Percentiles rank a stretch among this genome's conserved stretches.
Conservation (phyloP, 2,888 invertebrate genomes). For the Oscheius sp. region DNA sequence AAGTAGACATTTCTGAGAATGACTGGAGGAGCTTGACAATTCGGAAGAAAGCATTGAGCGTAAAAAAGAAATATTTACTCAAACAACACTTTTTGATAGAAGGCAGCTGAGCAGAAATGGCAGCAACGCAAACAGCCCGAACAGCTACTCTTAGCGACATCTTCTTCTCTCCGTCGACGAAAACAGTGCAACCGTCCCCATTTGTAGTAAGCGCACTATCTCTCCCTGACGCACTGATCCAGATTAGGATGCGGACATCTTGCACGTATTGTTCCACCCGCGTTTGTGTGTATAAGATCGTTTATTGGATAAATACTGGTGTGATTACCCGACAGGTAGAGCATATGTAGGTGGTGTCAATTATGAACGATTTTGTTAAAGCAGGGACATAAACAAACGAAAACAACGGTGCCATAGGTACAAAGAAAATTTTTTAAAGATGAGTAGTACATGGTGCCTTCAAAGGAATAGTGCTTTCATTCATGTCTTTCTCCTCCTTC, state of each 20-base stretch:
- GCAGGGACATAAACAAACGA: too few relatives aligned
- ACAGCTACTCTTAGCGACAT: slow-evolving; percentile 6
- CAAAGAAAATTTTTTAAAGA: neutral
- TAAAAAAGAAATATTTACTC: neutral
- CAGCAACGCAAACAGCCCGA: slow-evolving; percentile 12
- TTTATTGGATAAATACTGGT: neutral
- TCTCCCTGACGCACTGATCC: slow-evolving; percentile 30
- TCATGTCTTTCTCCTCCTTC: neutral
- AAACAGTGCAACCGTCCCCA: neutral
- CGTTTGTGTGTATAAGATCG: neutral
- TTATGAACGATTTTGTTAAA: too few relatives aligned
- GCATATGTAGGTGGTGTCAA: too few relatives aligned
- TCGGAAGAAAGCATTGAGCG: neutral
- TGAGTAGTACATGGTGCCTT: slow-evolving; percentile 17
- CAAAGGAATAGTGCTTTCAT: neutral
- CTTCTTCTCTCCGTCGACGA: neutral
- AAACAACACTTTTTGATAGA: too few relatives aligned
- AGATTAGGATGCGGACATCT: slow-evolving; percentile 22
- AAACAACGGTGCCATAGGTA: neutral
- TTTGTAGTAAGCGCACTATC: slow-evolving; percentile 25
- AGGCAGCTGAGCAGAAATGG: slow-evolving; percentile 19
- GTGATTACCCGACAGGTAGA: neutral
- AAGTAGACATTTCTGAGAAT: too few relatives aligned
- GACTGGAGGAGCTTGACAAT: neutral
- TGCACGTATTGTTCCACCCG: slow-evolving; percentile 9